Evolutionary conservation across 2,888 invertebrate species (phyloP).

Genomic region (Synergus laeviventris): DNA sequence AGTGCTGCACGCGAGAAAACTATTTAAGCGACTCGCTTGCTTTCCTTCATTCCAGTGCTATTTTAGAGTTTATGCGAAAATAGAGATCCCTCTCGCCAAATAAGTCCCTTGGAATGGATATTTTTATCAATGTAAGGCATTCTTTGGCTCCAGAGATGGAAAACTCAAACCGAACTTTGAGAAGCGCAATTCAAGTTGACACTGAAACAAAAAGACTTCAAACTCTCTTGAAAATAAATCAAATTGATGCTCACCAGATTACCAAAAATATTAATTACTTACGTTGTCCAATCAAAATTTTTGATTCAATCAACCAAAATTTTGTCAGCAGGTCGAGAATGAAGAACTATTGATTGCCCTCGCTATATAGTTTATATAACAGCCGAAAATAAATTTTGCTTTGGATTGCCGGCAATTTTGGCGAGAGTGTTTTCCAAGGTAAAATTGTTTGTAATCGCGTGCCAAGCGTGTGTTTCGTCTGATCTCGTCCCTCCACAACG

Average conservation of each 20-base stretch:
- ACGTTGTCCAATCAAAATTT: too few relatives aligned
- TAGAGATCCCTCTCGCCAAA: slow-evolving; percentile 26
- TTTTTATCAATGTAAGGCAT: slow-evolving; percentile 3
- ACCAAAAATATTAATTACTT: too few relatives aligned
- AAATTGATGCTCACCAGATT: too few relatives aligned
- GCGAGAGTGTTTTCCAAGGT: slow-evolving; percentile 3
- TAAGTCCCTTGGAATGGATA: not conserved
- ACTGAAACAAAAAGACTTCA: not conserved
- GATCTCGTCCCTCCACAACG: slow-evolving; percentile 32
- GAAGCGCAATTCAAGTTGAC: not conserved
- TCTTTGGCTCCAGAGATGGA: not conserved
- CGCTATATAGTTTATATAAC: slow-evolving; percentile 1
- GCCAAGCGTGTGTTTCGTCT: slow-evolving; percentile 42
- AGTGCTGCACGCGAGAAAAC: slow-evolving; percentile 37
- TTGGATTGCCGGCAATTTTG: not conserved
- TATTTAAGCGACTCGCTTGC: slow-evolving; percentile 34
- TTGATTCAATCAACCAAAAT: too few relatives aligned
- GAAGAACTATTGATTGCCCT: not conserved
- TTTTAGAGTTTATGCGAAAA: slow-evolving; percentile 35
- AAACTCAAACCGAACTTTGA: not conserved
- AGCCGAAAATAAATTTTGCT: slow-evolving; percentile 9
- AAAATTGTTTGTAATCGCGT: slow-evolving; percentile 42
- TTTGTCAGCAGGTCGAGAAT: not conserved
- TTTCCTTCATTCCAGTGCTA: slow-evolving; percentile 33
- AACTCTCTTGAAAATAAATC: not conserved